Evolutionary conservation across 37 sponge, comb jelly and placozoan genomes (phyloP).

Genomic region (Oscarella lobularis): DNA sequence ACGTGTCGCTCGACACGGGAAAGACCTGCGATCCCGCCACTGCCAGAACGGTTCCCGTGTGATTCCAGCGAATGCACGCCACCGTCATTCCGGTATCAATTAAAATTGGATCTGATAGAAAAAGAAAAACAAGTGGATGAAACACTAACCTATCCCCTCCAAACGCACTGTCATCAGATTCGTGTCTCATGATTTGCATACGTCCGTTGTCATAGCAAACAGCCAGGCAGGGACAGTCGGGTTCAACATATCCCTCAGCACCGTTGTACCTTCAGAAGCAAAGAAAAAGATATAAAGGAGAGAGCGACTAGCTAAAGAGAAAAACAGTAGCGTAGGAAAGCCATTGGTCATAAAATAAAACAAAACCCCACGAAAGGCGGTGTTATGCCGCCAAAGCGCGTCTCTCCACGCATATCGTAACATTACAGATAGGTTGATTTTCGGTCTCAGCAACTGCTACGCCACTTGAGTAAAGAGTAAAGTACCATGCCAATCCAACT

Average conservation of each 20-base stretch:
- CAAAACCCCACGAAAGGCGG: too few relatives aligned
- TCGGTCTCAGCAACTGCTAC: too few relatives aligned
- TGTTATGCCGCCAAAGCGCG: too few relatives aligned
- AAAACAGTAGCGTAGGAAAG: background rate
- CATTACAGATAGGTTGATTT: too few relatives aligned
- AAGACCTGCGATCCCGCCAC: constrained; percentile 49
- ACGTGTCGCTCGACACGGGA: background rate
- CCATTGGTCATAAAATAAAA: too few relatives aligned
- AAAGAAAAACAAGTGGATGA: background rate
- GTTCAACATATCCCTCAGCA: constrained; percentile 31
- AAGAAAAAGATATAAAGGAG: background rate
- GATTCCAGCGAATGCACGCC: constrained; percentile 47
- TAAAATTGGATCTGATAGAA: constrained; percentile 42
- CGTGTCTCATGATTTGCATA: constrained; percentile 71
- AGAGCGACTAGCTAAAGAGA: background rate
- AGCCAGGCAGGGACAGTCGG: constrained; percentile 60
- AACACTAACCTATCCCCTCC: background rate
- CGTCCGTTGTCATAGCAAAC: constrained; percentile 71
- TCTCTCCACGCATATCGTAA: too few relatives aligned
- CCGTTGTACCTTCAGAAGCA: constrained; percentile 31
- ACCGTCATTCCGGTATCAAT: constrained; percentile 47
- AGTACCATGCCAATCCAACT: constrained; percentile 63
- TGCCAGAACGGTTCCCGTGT: constrained; percentile 62
- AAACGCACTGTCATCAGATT: constrained; percentile 51
- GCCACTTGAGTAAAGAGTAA: too few relatives aligned